phyloP scores from a whole-genome alignment of 2,797 vertebrate genomes.

The Myotis daubentonii region DNA sequence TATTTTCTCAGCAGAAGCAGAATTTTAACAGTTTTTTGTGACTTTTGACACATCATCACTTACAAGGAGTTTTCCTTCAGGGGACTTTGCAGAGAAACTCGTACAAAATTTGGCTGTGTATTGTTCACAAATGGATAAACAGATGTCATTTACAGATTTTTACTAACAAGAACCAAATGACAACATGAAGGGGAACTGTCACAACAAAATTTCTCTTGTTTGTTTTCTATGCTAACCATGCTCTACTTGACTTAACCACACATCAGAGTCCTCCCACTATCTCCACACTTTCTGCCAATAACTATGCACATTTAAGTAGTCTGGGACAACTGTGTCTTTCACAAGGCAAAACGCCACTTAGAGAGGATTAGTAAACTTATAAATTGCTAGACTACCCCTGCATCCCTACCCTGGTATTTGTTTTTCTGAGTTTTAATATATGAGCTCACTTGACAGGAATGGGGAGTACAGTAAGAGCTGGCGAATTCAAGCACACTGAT shows the following conservation, averaged over 20 bases:
- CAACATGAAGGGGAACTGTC: conserved; percentile 62
- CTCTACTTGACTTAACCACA: conserved; percentile 53
- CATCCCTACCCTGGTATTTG: background rate
- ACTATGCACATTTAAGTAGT: conserved; percentile 62
- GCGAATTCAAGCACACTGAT: background rate
- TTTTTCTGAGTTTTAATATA: conserved; percentile 18
- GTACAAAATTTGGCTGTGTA: conserved; percentile 68
- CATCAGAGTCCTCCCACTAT: conserved; percentile 24
- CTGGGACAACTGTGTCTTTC: background rate
- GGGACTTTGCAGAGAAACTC: conserved; percentile 66
- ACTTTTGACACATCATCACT: conserved; percentile 85
- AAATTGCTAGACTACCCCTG: background rate
- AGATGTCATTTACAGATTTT: conserved; percentile 77
- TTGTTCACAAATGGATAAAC: conserved; percentile 82
- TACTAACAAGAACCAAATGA: conserved; percentile 71
- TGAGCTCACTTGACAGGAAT: conserved; percentile 27
- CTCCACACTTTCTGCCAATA: background rate
- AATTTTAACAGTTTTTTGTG: conserved; percentile 82
- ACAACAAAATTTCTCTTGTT: conserved; percentile 65
- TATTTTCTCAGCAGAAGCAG: conserved; percentile 80
- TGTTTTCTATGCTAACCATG: conserved; percentile 48
- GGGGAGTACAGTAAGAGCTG: background rate
- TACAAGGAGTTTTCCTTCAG: conserved; percentile 72
- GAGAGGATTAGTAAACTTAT: background rate
- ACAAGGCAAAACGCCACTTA: background rate